Conservation (phyloP, 2,888 invertebrate species). For the Acheta domesticus region DNA sequence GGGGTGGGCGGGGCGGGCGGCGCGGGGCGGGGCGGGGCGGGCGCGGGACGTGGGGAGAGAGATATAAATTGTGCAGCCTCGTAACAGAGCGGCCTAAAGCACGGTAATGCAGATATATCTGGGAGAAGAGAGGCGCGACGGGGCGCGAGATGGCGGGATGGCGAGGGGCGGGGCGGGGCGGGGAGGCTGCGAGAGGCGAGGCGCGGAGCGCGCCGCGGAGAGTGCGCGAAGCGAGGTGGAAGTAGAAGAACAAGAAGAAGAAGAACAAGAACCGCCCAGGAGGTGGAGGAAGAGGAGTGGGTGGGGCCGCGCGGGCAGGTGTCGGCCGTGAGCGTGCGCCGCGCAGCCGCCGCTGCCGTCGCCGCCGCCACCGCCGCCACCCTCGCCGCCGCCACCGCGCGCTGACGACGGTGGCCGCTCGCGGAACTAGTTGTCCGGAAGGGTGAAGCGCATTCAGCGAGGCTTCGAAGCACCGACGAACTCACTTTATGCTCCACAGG, state of each 20-base stretch:
- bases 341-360: too few relatives aligned
- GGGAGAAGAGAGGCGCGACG: slow-evolving; percentile 18
- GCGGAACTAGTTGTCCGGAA: too few relatives aligned
- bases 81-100: slow-evolving; percentile 25
- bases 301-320: not conserved
- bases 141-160: not conserved
- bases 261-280: not conserved
- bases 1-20: not conserved
- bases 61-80: slow-evolving; percentile 28
- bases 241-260: not conserved
- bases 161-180: not conserved
- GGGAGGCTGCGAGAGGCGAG: not conserved
- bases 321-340: too few relatives aligned
- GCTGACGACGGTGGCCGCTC: too few relatives aligned
- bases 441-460: too few relatives aligned
- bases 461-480: too few relatives aligned
- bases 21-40: not conserved
- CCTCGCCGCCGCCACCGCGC: too few relatives aligned
- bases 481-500: too few relatives aligned
- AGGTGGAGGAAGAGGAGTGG: not conserved
- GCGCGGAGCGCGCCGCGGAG: not conserved
- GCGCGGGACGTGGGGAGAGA: slow-evolving; percentile 22
- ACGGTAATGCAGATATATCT: slow-evolving; percentile 2
- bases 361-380: too few relatives aligned
- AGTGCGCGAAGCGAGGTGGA: not conserved